phyloP scores from a whole-genome alignment of 2,888 invertebrate genomes.

The Erynnis tages region DNA sequence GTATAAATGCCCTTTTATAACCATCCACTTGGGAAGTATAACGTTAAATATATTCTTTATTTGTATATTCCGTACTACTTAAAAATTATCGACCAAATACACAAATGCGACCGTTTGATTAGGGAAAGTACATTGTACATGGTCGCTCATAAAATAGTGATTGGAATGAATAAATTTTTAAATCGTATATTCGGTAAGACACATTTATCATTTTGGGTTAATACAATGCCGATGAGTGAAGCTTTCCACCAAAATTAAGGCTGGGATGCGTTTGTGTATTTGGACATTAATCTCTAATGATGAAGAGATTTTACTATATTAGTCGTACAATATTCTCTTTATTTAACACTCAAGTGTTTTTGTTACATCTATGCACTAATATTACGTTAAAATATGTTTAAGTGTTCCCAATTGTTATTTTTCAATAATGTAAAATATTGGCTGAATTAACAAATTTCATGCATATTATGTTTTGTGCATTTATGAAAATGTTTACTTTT shows the following conservation, averaged over 20 bases:
- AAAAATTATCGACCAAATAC: constrained; percentile 51
- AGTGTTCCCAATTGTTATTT: constrained; percentile 81
- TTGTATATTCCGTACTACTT: constrained; percentile 64
- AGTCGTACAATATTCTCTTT: constrained; percentile 70
- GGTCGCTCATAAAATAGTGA: too few species aligned
- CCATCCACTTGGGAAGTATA: constrained; percentile 59
- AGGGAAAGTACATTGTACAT: too few species aligned
- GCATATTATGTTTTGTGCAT: constrained; percentile 29
- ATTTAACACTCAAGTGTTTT: constrained; percentile 58
- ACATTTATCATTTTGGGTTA: too few species aligned
- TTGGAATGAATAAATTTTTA: not conserved
- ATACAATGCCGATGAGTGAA: too few species aligned
- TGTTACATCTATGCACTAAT: constrained; percentile 74
- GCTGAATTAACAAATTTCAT: constrained; percentile 40
- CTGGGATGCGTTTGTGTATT: constrained; percentile 26
- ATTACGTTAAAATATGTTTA: constrained; percentile 80
- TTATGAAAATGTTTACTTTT: constrained; percentile 20
- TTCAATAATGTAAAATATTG: constrained; percentile 54
- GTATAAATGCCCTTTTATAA: constrained; percentile 73
- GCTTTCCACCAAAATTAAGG: not conserved
- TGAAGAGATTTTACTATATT: constrained; percentile 68
- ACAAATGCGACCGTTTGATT: constrained; percentile 34
- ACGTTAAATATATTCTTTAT: constrained; percentile 60
- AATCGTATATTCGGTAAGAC: not conserved
- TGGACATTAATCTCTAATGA: constrained; percentile 56